Evolutionary conservation across 2,797 vertebrate genomes (phyloP), one percentile per base, ranked within the genome.

Genomic region (Poecilia gillii): DNA sequence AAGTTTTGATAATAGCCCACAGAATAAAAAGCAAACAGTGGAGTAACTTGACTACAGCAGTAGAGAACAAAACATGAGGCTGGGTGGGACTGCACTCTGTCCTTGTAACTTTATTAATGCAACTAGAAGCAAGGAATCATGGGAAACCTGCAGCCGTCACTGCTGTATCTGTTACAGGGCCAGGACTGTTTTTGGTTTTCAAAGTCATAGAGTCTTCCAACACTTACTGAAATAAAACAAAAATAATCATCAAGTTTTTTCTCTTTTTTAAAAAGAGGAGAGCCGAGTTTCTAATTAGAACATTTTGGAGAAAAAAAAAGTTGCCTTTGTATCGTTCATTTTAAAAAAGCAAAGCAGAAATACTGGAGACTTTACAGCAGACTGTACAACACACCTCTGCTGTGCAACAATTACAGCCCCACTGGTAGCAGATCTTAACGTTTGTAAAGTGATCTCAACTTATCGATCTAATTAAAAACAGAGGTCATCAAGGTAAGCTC

Each of bases 11-110:
- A 87, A 86, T 45, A 73, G 45, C 51, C 6, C 16, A 80, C 72
- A 88, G 59, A 87, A 87, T 74, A 53, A 78, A 43, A 33, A 4
- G 39, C 9, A 80, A 80, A 89, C 81, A 89, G 89, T 73, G 12
- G 75, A 77, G 91, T 75, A 92, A 92, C 87, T 72, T 64, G 83
- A 92, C 55, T 71, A 90, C 78, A 0, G 75, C 62, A 72, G 41
- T 82, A 46, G 39, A 83, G 59, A 4, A 81, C 73, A 83, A 81
- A 84, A 79, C 79, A 49, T 3, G 13, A 84, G 16, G n/a, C 25
- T 16, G 66, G 59, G 74, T 53, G 81, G 80, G 55, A 81, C 14
- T 6, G 33, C 5, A 6, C 28, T 45, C 45, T 45, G 59, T 77
- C 72, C 74, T 68, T 45, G 28, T 74, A 20, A 55, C 33, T 11